phyloP scores from a whole-genome alignment of 2,888 invertebrate genomes.

The Erebia palarica region DNA sequence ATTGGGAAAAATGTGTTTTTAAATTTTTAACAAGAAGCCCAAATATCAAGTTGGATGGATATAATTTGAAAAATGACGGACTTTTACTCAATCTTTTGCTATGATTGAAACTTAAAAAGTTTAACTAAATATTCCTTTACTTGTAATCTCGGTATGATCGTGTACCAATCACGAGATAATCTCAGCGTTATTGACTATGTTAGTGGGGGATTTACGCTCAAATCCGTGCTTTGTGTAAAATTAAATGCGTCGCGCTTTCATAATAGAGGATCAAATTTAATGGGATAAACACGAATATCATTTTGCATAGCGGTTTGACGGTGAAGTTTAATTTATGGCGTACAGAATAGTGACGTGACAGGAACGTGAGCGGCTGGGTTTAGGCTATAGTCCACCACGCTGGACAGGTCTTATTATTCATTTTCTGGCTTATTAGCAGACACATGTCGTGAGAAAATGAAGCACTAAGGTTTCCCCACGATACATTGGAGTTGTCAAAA shows the following conservation, averaged over 20 bases:
- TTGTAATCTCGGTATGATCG: not conserved
- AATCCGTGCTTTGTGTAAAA: conserved; percentile 19
- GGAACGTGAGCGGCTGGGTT: not conserved
- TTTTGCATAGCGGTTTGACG: not conserved
- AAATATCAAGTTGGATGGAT: too few species aligned
- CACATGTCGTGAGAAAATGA: too few species aligned
- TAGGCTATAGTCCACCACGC: too few species aligned
- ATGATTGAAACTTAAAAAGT: too few species aligned
- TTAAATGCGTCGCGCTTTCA: conserved; percentile 10
- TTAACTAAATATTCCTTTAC: not conserved
- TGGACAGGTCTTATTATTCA: too few species aligned
- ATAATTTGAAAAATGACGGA: too few species aligned
- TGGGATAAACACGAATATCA: conserved; percentile 19
- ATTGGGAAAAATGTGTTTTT: too few species aligned
- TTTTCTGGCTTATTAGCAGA: too few species aligned
- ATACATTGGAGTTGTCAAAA: too few species aligned
- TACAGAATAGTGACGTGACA: not conserved
- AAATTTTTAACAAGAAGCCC: too few species aligned
- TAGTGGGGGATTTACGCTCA: conserved; percentile 1
- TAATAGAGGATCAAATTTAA: conserved; percentile 19
- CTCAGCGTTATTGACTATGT: conserved; percentile 3
- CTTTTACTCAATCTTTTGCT: too few species aligned
- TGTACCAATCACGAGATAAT: conserved; percentile 2
- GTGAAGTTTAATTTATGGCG: not conserved
- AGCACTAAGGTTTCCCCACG: too few species aligned